Evolutionary conservation across 2,113 vertebrate species (phyloP).

Genomic region (Mirounga angustirostris): DNA sequence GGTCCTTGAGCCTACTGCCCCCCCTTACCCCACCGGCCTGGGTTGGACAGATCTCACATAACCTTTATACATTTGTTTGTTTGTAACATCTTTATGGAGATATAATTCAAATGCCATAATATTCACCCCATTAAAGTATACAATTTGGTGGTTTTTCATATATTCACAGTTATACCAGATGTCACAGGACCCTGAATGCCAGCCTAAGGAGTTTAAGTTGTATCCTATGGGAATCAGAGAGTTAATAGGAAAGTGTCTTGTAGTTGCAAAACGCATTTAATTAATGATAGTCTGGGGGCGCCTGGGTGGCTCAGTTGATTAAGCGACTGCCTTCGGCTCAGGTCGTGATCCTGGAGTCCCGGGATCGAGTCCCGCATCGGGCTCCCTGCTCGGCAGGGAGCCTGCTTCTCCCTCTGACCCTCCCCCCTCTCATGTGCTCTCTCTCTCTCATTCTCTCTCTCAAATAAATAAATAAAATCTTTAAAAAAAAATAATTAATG

Average conservation of each 20-base stretch:
- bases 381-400: too few relatives aligned
- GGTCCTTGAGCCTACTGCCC: neutral
- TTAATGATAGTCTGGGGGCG: neutral
- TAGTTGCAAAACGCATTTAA: neutral
- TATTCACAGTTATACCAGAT: neutral
- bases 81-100: neutral
- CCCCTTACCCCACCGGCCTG: neutral
- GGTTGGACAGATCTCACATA: rapidly evolving
- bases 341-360: too few relatives aligned
- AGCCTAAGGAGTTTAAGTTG: neutral
- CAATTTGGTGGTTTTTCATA: neutral
- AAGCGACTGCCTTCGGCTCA: too few relatives aligned
- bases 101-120: neutral
- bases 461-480: too few relatives aligned
- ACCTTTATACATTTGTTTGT: neutral
- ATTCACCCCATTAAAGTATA: neutral
- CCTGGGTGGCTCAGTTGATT: too few relatives aligned
- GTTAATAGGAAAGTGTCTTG: neutral
- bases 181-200: neutral
- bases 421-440: too few relatives aligned
- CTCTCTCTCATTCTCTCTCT: too few relatives aligned
- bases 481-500: neutral
- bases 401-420: too few relatives aligned
- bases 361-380: too few relatives aligned
- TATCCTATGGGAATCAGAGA: neutral